A percentile compares a stretch with the other conserved stretches of the same genome.
Conservation (phyloP, 2,888 invertebrate species). For the Erebia epiphron region DNA sequence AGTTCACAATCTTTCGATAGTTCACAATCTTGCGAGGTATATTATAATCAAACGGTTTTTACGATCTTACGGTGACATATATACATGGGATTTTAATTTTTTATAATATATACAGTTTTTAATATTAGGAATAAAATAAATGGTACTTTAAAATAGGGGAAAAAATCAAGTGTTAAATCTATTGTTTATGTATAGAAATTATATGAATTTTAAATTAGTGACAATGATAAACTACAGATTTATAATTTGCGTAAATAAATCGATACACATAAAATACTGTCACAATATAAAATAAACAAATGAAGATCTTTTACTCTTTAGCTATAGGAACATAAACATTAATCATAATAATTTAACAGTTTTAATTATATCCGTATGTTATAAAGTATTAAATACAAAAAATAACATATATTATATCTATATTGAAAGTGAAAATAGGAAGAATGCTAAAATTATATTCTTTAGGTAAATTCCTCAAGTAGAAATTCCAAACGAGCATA, state of each 20-base stretch:
- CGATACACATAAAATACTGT: background rate
- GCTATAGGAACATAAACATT: background rate
- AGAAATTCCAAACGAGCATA: background rate
- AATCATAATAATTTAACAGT: background rate
- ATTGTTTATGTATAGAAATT: background rate
- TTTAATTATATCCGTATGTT: background rate
- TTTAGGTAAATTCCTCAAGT: background rate
- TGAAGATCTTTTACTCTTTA: too few relatives aligned
- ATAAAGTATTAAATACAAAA: background rate
- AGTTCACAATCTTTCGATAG: too few relatives aligned
- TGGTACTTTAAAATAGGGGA: too few relatives aligned
- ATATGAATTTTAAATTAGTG: background rate
- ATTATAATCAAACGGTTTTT: too few relatives aligned
- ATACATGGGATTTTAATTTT: background rate
- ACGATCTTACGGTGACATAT: too few relatives aligned
- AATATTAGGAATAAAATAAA: background rate
- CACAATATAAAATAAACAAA: too few relatives aligned
- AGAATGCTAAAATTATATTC: constrained; percentile 6
- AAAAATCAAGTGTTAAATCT: background rate
- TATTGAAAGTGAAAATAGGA: background rate
- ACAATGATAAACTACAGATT: background rate
- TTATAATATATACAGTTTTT: background rate
- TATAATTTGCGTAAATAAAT: background rate
- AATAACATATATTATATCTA: background rate
- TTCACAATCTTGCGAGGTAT: too few relatives aligned